Conservation (phyloP, 2,888 invertebrate species). For the Melitaea athalia region DNA sequence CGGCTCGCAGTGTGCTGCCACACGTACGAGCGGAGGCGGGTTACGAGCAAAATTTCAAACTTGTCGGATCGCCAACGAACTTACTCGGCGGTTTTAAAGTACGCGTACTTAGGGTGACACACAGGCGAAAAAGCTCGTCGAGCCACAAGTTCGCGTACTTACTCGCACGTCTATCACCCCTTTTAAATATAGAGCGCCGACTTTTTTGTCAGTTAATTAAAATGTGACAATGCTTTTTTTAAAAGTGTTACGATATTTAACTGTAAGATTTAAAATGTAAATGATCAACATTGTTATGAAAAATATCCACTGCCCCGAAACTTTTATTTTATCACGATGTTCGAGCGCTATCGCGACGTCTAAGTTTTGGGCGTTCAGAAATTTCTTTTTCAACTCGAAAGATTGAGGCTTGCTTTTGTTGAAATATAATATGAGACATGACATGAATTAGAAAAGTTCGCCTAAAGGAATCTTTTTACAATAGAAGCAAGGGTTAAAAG, state of each 20-base stretch:
- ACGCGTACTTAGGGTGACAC: too few species aligned
- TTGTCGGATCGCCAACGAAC: too few species aligned
- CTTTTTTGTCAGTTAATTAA: too few species aligned
- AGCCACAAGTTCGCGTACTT: too few species aligned
- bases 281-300: slow-evolving; percentile 15
- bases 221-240: neutral
- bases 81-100: too few species aligned
- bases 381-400: slow-evolving; percentile 62
- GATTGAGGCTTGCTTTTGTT: slow-evolving; percentile 59
- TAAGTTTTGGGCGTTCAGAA: slow-evolving; percentile 56
- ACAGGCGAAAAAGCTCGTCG: too few species aligned
- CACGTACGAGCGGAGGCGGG: too few species aligned
- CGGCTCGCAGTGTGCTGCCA: too few species aligned
- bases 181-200: too few species aligned
- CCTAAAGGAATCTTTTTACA: slow-evolving; percentile 53
- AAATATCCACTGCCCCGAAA: slow-evolving; percentile 40
- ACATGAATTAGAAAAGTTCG: slow-evolving; percentile 70
- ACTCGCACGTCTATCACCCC: too few species aligned
- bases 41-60: too few species aligned
- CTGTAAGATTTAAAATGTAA: neutral
- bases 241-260: neutral
- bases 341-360: slow-evolving; percentile 48
- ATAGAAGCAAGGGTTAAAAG: slow-evolving; percentile 44
- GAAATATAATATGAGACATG: slow-evolving; percentile 68
- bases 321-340: slow-evolving; percentile 59